Conservation (phyloP, 2,888 invertebrate species). For the Pyrrhosoma nymphula region DNA sequence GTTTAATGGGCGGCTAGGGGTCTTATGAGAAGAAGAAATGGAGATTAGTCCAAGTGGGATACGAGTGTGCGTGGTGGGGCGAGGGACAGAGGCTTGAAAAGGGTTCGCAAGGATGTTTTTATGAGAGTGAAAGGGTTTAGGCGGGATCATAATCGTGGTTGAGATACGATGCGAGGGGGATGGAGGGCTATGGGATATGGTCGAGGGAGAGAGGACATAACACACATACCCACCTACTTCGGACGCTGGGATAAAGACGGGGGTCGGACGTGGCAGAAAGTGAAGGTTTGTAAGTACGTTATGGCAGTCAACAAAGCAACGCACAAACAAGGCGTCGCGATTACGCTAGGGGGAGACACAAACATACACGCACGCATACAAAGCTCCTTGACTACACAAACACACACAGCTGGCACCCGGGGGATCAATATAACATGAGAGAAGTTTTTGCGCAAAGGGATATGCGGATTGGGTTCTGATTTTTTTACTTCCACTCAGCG, state of each 20-base stretch:
- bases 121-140: background rate
- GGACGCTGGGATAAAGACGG: background rate
- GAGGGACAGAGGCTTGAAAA: background rate
- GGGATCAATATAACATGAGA: background rate
- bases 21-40: background rate
- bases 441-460: background rate
- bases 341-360: background rate
- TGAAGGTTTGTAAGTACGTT: constrained; percentile 6
- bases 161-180: background rate
- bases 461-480: background rate
- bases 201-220: background rate
- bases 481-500: background rate
- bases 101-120: background rate
- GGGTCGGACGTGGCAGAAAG: too few species aligned
- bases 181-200: background rate
- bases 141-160: background rate
- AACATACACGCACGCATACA: background rate
- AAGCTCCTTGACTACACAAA: background rate
- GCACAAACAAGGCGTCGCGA: background rate
- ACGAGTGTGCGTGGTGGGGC: background rate
- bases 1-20: background rate
- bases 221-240: background rate
- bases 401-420: background rate
- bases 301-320: constrained; percentile 33
- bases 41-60: background rate